Conservation (phyloP, 2,797 vertebrate species). For the Cossypha dichroa region DNA sequence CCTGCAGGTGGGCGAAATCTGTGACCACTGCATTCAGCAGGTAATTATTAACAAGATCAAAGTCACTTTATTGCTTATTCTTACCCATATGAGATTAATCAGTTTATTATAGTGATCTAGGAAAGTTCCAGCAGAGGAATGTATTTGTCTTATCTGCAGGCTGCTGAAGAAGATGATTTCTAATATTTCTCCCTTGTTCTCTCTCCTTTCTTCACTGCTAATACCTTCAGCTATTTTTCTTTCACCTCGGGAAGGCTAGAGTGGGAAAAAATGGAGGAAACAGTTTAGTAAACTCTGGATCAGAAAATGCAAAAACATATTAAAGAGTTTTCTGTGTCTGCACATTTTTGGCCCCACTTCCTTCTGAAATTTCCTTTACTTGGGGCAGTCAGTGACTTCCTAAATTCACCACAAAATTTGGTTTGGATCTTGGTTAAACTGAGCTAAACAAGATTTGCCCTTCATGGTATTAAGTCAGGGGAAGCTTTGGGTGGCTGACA, state of each 20-base stretch:
- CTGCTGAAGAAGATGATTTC: not conserved
- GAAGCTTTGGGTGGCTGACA: not conserved
- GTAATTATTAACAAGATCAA: not conserved
- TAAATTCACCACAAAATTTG: not conserved
- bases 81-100: not conserved
- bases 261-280: not conserved
- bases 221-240: not conserved
- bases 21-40: not conserved
- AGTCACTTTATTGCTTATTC: not conserved
- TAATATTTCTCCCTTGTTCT: not conserved
- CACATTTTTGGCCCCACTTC: not conserved
- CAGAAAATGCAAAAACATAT: not conserved
- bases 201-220: not conserved
- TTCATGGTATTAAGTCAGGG: not conserved
- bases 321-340: not conserved
- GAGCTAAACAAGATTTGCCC: not conserved
- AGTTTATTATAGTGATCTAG: not conserved
- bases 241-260: not conserved
- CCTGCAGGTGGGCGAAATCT: not conserved
- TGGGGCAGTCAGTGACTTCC: not conserved
- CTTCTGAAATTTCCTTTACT: not conserved
- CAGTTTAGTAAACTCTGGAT: not conserved
- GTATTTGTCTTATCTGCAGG: not conserved
- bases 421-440: not conserved
- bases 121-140: not conserved